Evolutionary conservation across 1,140 invertebrate species (phyloP).

Genomic region (Drosophila equinoxialis): DNA sequence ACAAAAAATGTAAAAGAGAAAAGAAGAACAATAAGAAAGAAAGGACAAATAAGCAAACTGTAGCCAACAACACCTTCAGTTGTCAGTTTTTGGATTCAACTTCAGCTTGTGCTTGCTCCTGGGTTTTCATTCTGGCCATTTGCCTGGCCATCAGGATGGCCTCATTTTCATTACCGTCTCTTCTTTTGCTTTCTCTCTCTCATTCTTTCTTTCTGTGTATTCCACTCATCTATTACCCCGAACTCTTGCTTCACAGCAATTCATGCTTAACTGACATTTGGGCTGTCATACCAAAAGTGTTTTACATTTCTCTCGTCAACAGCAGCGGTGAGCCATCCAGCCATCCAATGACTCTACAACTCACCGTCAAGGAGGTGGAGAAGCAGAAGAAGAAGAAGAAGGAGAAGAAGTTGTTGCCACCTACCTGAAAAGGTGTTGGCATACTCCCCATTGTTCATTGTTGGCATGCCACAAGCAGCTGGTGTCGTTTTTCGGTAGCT

Average conservation of each 20-base stretch:
- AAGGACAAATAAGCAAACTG: constrained; percentile 30
- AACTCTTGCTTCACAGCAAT: constrained; percentile 41
- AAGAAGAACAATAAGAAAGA: background rate
- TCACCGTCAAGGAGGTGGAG: background rate
- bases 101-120: background rate
- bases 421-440: constrained; percentile 53
- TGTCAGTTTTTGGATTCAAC: constrained; percentile 38
- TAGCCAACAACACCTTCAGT: constrained; percentile 47
- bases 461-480: constrained; percentile 76
- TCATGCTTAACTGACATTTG: constrained; percentile 78
- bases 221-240: constrained; percentile 8
- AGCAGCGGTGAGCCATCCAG: constrained; percentile 15
- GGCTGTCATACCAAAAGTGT: constrained; percentile 78
- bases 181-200: background rate
- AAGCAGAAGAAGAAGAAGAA: constrained; percentile 15
- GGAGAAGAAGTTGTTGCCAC: constrained; percentile 30
- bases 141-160: constrained; percentile 26
- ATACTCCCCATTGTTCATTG: constrained; percentile 60
- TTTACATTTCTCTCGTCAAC: constrained; percentile 67
- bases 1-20: background rate
- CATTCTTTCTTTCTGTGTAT: background rate
- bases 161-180: constrained; percentile 49
- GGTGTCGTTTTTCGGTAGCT: constrained; percentile 53
- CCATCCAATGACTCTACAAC: background rate
- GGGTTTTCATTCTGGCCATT: background rate